Conservation (phyloP, 2,113 vertebrate genomes). For the Pteruthius melanotis region DNA sequence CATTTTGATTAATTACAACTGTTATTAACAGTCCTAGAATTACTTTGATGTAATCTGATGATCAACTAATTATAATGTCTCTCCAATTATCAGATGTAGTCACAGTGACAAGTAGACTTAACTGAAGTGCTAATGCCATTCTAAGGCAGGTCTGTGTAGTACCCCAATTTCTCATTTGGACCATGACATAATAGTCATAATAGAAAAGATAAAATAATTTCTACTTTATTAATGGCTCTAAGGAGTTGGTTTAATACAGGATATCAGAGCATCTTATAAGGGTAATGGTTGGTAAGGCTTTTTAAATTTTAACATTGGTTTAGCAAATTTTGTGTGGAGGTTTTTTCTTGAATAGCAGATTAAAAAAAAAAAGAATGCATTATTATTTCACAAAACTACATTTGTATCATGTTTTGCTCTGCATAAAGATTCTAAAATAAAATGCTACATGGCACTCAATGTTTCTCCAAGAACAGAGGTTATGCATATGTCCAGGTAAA, state of each 20-base stretch:
- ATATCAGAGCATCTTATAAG: neutral
- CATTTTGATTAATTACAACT: constrained; percentile 18
- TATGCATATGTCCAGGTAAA: neutral
- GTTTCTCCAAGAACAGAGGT: neutral
- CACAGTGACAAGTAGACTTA: constrained; percentile 57
- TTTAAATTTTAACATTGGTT: neutral
- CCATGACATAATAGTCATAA: neutral
- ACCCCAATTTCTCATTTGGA: neutral
- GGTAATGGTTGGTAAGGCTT: neutral
- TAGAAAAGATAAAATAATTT: neutral
- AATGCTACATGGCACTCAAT: fast-evolving
- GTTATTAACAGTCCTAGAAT: constrained; percentile 45
- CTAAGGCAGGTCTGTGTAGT: neutral
- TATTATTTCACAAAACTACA: neutral
- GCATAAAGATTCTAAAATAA: neutral
- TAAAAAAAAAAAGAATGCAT: neutral
- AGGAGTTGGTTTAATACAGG: neutral
- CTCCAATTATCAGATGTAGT: constrained; percentile 51
- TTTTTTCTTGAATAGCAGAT: neutral
- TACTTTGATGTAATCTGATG: constrained; percentile 46
- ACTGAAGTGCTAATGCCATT: constrained; percentile 45
- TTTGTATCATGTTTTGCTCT: neutral
- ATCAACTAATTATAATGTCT: constrained; percentile 59
- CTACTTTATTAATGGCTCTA: neutral
- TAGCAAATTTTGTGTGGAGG: neutral